Percentiles rank a stretch among this genome's conserved stretches.
Evolutionary conservation across 2,797 vertebrate species (phyloP).

Genomic region (Poeciliopsis infans): DNA sequence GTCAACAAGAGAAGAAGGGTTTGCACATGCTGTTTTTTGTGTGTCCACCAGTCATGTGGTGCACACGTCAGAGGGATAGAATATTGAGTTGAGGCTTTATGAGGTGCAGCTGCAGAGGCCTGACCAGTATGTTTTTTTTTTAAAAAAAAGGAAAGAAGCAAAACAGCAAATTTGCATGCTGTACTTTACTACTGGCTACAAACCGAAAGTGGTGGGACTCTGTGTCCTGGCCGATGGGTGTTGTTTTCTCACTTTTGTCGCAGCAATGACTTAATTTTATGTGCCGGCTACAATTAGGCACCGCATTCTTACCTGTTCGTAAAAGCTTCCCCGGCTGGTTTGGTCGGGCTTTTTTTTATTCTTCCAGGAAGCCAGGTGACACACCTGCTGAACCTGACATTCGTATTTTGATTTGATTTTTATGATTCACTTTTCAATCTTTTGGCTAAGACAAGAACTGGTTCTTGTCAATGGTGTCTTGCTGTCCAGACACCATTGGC

Average conservation of each 20-base stretch:
- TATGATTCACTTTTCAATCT: conserved; percentile 2
- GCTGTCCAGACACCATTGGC: conserved; percentile 29
- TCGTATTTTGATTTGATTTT: not conserved
- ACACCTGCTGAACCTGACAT: not conserved
- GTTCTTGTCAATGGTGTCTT: conserved; percentile 32
- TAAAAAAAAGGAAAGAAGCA: conserved; percentile 43
- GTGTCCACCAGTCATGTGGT: not conserved
- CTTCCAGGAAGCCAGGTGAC: conserved; percentile 15
- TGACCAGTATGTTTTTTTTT: conserved; percentile 43
- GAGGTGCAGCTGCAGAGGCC: not conserved
- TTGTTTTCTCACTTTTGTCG: conserved; percentile 40
- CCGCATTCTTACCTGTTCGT: conserved; percentile 56
- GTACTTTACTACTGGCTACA: conserved; percentile 35
- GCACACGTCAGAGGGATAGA: conserved; percentile 1
- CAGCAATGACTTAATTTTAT: conserved; percentile 61
- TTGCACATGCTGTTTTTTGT: not conserved
- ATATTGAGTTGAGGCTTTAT: conserved; percentile 5
- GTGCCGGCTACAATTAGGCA: conserved; percentile 48
- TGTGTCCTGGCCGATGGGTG: conserved; percentile 44
- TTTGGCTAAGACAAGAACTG: conserved; percentile 21
- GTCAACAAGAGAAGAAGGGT: not conserved
- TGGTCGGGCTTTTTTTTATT: conserved; percentile 9
- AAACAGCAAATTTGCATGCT: conserved; percentile 71
- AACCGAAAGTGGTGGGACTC: conserved; percentile 44
- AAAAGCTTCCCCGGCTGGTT: conserved; percentile 45